Base-by-base conservation (phyloP, 2,888 invertebrate species). In the Heliconius hortense region DNA sequence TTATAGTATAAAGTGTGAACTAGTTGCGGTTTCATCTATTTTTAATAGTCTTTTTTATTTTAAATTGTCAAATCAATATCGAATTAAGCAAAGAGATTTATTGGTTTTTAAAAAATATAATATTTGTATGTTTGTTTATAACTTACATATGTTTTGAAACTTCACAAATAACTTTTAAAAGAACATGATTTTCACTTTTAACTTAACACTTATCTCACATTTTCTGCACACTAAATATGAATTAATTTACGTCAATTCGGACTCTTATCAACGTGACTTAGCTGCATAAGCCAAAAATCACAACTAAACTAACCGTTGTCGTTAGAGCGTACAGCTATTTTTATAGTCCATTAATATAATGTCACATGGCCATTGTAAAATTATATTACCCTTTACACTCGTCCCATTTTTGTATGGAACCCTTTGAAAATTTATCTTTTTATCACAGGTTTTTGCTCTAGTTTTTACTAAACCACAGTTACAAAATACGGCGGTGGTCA, bases 381-480 rank as follows among this genome's bases (percentile, higher is more conserved):
- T 88, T 88, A 90, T 88, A 90, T 88, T 89, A 81, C 87, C 86
- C 90, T 87, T 90, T 92, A 90, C 88, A 85, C 84, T 84, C 82
- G 85, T 85, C 85, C 85, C 85, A 83, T 78, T 82, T 86, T 86
- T 87, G 86, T 88, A 82, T 79, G 76, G 85, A 91, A 90, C 90
- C 92, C 92, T 90, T 92, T 89, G 84, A 85, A 85, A 88, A 86
- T 82, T 81, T 21, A 72, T 72, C 8, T 81, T 80, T 82, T 81
- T 82, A 86, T 88, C 86, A 86, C 85, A 84, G 82, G 83, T 91
- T 93, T 92, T 92, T 93, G 90, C 92, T 90, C 90, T 81, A 90
- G 80, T 93, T 93, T 92, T 93, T 90, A 85, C 83, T 82, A 84
- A 81, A 92, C 93, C 93, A 84, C 93, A 92, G 88, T 89, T 86